phyloP scores from a whole-genome alignment of 2,888 invertebrate genomes.

The Thecophora atra region DNA sequence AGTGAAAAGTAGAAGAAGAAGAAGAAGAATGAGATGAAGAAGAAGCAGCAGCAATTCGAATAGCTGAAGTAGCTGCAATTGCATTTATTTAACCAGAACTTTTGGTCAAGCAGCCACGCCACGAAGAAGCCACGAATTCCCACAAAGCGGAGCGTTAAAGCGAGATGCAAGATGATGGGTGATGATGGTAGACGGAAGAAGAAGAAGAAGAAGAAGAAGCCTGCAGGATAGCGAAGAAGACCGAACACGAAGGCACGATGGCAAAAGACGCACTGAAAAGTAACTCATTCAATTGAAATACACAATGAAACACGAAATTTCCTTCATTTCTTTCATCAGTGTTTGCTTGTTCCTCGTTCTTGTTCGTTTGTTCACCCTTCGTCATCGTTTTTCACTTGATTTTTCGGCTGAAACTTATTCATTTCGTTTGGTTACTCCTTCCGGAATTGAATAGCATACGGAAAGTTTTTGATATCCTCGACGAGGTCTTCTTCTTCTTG shows the following conservation, averaged over 20 bases:
- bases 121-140: constrained; percentile 1
- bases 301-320: constrained; percentile 21
- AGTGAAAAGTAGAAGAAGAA: no score
- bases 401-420: constrained; percentile 27
- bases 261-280: no score
- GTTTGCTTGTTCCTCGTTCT: background rate
- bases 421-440: constrained; percentile 12
- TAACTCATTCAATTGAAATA: constrained; percentile 24
- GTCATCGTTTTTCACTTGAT: background rate
- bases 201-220: no score
- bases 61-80: constrained; percentile 3
- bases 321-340: constrained; percentile 3
- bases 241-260: no score
- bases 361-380: background rate
- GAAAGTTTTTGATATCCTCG: constrained; percentile 24
- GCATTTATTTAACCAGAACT: constrained; percentile 12
- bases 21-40: no score
- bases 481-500: no score
- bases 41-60: no score
- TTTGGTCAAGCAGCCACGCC: constrained; percentile 21
- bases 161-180: no score
- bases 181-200: no score
- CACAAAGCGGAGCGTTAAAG: no score
- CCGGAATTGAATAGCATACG: constrained; percentile 26
- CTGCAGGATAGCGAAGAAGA: no score